Conservation (phyloP, 2,113 vertebrate genomes). For the Bungarus multicinctus region DNA sequence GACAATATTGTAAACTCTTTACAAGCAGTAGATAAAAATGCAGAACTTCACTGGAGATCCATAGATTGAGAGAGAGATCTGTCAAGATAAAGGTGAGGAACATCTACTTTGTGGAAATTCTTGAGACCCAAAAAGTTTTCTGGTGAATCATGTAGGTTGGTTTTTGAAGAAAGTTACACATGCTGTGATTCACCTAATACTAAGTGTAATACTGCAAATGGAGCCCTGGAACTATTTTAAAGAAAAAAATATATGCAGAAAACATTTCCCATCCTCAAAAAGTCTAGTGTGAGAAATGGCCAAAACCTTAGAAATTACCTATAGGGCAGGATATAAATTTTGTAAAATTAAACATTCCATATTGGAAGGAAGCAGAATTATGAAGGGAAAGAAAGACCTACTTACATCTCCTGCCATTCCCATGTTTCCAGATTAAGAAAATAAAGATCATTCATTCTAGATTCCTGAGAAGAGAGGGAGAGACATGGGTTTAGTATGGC, state of each 20-base stretch:
- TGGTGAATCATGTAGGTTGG: not conserved
- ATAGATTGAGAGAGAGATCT: not conserved
- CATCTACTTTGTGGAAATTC: not conserved
- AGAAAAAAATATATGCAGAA: not conserved
- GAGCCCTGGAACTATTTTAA: not conserved
- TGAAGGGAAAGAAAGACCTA: not conserved
- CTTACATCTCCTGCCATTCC: constrained; percentile 95
- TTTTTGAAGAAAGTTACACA: not conserved
- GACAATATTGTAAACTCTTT: not conserved
- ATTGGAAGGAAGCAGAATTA: not conserved
- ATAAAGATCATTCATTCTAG: constrained; percentile 91
- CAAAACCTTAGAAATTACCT: not conserved
- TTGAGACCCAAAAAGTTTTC: not conserved
- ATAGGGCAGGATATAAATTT: not conserved
- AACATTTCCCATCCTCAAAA: not conserved
- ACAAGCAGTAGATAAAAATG: not conserved
- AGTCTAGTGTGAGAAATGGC: not conserved
- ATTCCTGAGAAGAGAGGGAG: constrained; percentile 74
- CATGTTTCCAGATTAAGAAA: constrained; percentile 91
- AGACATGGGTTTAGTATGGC: rapidly evolving
- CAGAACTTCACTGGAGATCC: not conserved
- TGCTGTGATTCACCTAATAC: not conserved
- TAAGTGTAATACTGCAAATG: not conserved
- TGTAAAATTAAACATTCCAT: not conserved
- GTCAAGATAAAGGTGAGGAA: not conserved